Conservation (phyloP, 23 tunicate species). For the Diplosoma virens region DNA sequence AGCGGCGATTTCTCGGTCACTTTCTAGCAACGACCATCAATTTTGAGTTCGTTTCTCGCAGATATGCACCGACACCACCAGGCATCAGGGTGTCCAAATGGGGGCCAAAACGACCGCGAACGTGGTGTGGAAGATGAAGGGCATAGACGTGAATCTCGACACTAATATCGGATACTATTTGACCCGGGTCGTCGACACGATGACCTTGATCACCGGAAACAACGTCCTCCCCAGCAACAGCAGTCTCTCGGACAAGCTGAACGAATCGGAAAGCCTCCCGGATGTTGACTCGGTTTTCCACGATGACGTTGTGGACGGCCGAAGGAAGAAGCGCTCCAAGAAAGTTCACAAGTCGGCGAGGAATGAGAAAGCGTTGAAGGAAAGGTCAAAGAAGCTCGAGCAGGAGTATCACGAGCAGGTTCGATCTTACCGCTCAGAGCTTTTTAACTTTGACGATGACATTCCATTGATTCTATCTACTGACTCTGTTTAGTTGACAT, state of each 20-base stretch:
- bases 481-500: too few relatives aligned
- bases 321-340: background rate
- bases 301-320: constrained; percentile 27
- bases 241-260: constrained; percentile 7
- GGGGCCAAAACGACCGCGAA: constrained; percentile 58
- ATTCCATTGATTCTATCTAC: too few relatives aligned
- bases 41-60: constrained; percentile 10
- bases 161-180: constrained; percentile 85
- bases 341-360: background rate
- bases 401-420: constrained; percentile 78
- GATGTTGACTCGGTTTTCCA: constrained; percentile 5
- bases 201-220: constrained; percentile 72
- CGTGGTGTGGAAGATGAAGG: constrained; percentile 92
- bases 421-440: too few relatives aligned
- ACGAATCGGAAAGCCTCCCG: constrained; percentile 21
- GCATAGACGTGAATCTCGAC: constrained; percentile 78
- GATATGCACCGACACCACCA: constrained; percentile 90
- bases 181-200: constrained; percentile 50
- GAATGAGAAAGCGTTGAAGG: constrained; percentile 24
- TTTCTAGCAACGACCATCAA: too few relatives aligned
- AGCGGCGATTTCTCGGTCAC: too few relatives aligned
- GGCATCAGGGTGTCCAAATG: constrained; percentile 41
- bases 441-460: too few relatives aligned
- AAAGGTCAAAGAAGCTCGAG: constrained; percentile 58
- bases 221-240: constrained; percentile 7